Base-by-base conservation (phyloP, 2,113 vertebrate genomes). In the Callithrix jacchus region DNA sequence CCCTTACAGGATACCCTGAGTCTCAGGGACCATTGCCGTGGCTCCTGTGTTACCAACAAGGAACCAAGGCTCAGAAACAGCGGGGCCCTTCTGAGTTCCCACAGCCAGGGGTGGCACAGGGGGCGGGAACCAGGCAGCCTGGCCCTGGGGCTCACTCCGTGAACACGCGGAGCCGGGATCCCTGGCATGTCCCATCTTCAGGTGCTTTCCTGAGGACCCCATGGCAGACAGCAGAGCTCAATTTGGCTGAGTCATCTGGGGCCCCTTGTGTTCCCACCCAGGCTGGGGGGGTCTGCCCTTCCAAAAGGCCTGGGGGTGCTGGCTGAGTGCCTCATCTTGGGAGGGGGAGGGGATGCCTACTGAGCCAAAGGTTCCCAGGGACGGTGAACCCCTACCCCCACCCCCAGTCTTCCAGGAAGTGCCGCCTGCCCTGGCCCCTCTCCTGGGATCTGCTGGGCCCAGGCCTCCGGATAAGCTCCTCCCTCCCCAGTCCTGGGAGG, bases 391-490 rank as follows among this genome's bases (percentile, higher is more conserved):
- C 20, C 49, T 9, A 11, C 42, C 16, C 52, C 52, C 16, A 52
- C 16, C 52, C 49, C 52, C 4, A 17, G 52, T 71, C 35, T 89
- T 89, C n/a, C 71, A 42, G 91, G 68, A 97, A 91, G 71, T 79
- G 21, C 40, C 52, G 71, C n/a, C 35, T 47, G 47, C 76, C 20
- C 73, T 32, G 74, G 83, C 54, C 64, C 13, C 73, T 91, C 71
- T 96, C 79, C 73, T 49, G 89, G 95, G 86, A 84, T 56, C 30
- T 61, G n/a, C 91, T 7, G 52, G 58, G 64, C 49, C 30, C 14
- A 40, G 66, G 73, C 80, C 93, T 89, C 56, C 40, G 79, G 83
- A 58, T 74, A 80, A 89, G 86, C 92, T 30, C 74, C 49, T 92
- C 89, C 91, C 16, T 17, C 81, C 32, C 27, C n/a, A 13, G 11